Percentiles rank a stretch among this genome's conserved stretches.
These are phyloP conservation scores for Petrocephalus zakoni DNA, from an alignment of 2,113 vertebrate species.

Conservation along the genomic window DNA sequence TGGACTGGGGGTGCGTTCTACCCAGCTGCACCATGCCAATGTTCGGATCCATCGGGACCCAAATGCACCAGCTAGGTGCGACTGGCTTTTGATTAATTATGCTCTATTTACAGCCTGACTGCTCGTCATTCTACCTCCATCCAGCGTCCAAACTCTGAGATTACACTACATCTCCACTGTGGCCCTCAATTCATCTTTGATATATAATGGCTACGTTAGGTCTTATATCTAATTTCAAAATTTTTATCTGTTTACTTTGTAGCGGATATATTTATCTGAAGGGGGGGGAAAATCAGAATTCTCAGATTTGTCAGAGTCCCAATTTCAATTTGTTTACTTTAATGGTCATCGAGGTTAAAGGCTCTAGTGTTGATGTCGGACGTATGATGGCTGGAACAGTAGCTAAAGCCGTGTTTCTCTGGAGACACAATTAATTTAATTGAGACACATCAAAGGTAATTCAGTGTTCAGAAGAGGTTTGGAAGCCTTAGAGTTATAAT, in stretches of 20 bases:
- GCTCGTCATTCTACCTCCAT: not conserved
- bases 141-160: not conserved
- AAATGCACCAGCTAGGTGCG: not conserved
- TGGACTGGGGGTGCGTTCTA: not conserved
- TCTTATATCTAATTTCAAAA: not conserved
- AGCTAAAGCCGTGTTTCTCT: not conserved
- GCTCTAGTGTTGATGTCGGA: not conserved
- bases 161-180: not conserved
- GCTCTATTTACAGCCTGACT: not conserved
- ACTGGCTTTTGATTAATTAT: not conserved
- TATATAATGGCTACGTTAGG: not conserved
- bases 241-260: not conserved
- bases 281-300: not conserved
- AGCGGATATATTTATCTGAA: not conserved
- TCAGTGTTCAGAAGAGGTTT: not conserved
- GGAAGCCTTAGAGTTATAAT: not conserved
- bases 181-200: not conserved
- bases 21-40: not conserved
- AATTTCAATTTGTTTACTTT: not conserved
- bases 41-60: not conserved
- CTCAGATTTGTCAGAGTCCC: not conserved
- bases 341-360: not conserved
- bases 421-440: not conserved
- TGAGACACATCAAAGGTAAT: not conserved
- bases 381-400: not conserved